These are phyloP conservation scores for Xiphophorus couchianus DNA, from an alignment of 2,113 vertebrate genomes.

Conservation along the genomic window DNA sequence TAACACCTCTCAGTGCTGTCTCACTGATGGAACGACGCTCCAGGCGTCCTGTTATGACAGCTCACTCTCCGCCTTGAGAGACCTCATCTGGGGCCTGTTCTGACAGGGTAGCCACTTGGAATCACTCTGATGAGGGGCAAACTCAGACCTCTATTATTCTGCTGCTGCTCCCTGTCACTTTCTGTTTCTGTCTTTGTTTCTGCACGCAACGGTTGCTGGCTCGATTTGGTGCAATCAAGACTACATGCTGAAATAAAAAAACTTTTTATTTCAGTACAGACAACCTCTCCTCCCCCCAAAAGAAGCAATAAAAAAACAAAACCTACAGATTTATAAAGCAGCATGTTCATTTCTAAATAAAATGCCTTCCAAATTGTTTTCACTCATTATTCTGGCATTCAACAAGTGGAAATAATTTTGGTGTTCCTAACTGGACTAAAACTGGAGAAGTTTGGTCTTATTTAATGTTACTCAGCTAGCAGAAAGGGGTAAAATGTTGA, in stretches of 20 bases:
- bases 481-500: neutral
- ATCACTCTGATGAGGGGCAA: slow-evolving; percentile 69
- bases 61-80: slow-evolving; percentile 56
- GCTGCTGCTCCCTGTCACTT: slow-evolving; percentile 61
- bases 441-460: neutral
- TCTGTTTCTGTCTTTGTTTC: slow-evolving; percentile 49
- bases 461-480: neutral
- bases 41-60: slow-evolving; percentile 71
- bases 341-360: no score
- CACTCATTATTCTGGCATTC: neutral
- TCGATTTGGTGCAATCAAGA: slow-evolving; percentile 4
- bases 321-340: neutral
- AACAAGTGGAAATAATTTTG: neutral
- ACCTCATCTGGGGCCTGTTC: slow-evolving; percentile 72
- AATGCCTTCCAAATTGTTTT: no score
- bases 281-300: neutral
- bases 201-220: slow-evolving; percentile 11
- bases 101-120: slow-evolving; percentile 66
- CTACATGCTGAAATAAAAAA: neutral
- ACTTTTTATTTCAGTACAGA: neutral
- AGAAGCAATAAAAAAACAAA: neutral
- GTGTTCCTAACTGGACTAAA: neutral
- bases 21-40: slow-evolving; percentile 59
- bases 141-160: slow-evolving; percentile 57
- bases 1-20: slow-evolving; percentile 67